Conservation (phyloP, 2,888 invertebrate species). For the Drosophila conformis region DNA sequence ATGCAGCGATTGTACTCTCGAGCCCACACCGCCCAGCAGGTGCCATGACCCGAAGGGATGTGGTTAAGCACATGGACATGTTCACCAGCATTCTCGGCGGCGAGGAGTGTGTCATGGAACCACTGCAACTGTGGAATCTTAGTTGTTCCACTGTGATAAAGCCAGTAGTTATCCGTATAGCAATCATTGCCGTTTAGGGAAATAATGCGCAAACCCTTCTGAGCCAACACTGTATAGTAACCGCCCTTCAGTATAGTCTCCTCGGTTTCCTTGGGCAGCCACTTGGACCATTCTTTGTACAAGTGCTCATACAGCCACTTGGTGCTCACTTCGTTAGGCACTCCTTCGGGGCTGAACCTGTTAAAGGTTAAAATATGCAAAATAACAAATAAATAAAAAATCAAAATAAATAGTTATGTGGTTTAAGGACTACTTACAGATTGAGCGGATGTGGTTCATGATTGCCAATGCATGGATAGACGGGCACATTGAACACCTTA, state of each 20-base stretch:
- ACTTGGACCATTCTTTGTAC: conserved; percentile 89
- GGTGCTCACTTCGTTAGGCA: conserved; percentile 85
- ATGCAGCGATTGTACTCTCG: conserved; percentile 89
- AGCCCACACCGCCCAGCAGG: conserved; percentile 90
- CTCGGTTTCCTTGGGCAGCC: conserved; percentile 88
- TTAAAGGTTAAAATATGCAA: background rate
- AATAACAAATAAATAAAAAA: too few relatives aligned
- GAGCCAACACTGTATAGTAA: conserved; percentile 90
- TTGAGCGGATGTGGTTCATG: conserved; percentile 94
- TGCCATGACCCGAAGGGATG: conserved; percentile 90
- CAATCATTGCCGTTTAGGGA: conserved; percentile 93
- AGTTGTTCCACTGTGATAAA: conserved; percentile 90
- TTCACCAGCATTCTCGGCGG: conserved; percentile 90
- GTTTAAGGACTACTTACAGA: conserved; percentile 87
- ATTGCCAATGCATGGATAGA: conserved; percentile 91
- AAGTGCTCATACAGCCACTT: conserved; percentile 91
- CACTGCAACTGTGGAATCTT: conserved; percentile 92
- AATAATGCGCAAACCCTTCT: conserved; percentile 90
- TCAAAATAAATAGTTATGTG: rapidly evolving
- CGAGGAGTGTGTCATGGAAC: conserved; percentile 90
- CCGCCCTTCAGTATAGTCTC: conserved; percentile 89
- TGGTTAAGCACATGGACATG: conserved; percentile 94
- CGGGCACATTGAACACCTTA: conserved; percentile 87
- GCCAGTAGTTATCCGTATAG: conserved; percentile 86
- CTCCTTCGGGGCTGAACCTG: conserved; percentile 88